Conservation (phyloP, 2,888 invertebrate genomes). For the Drosophila tanythrix region DNA sequence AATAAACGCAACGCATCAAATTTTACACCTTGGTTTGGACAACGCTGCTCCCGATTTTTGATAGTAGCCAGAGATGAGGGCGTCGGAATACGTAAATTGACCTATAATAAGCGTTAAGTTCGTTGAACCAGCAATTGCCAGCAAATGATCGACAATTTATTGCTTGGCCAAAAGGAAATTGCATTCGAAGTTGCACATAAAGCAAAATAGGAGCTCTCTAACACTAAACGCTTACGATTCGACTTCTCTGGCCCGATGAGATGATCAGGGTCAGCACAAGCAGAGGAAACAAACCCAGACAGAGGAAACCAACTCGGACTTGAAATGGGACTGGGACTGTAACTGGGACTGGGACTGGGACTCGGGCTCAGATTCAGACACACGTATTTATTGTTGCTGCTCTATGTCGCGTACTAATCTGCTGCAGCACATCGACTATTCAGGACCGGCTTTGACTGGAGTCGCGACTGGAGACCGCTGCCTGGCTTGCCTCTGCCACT, state of each 20-base stretch:
- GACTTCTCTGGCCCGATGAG: neutral
- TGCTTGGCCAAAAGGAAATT: slow-evolving; percentile 63
- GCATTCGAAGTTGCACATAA: neutral
- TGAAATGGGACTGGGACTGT: neutral
- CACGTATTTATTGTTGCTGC: slow-evolving; percentile 9
- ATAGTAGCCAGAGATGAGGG: slow-evolving; percentile 33
- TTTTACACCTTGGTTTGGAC: slow-evolving; percentile 60
- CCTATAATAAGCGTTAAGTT: slow-evolving; percentile 46
- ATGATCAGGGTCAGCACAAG: slow-evolving; percentile 39
- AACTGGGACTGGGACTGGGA: neutral
- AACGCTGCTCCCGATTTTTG: slow-evolving; percentile 41
- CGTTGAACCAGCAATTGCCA: slow-evolving; percentile 66
- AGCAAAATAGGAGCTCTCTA: slow-evolving; percentile 9
- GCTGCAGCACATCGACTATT: slow-evolving; percentile 52
- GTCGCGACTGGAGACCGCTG: slow-evolving; percentile 13
- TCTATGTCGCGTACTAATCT: slow-evolving; percentile 49
- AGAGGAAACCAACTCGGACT: slow-evolving; percentile 3
- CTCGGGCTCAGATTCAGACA: slow-evolving; percentile 7
- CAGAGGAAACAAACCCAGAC: slow-evolving; percentile 16
- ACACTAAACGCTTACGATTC: slow-evolving; percentile 6
- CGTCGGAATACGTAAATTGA: slow-evolving; percentile 47
- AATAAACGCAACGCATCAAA: slow-evolving; percentile 67
- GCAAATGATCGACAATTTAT: slow-evolving; percentile 84
- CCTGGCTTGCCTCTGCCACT: slow-evolving; percentile 4
- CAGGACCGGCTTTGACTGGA: slow-evolving; percentile 16